Conservation (phyloP, 2,113 vertebrate species). For the Felis catus region F.catus_Fca126_mat1.0 CM031419.1:120724501-120725000, state of each 20-base stretch:
- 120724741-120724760: constrained; percentile 34
- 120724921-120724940: constrained; percentile 59
- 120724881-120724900: constrained; percentile 61
- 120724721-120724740: constrained; percentile 53
- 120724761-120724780: constrained; percentile 70
- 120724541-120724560: neutral
- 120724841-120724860: constrained; percentile 65
- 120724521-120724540: neutral
- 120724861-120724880: constrained; percentile 68
- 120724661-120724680: constrained; percentile 64
- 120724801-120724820: constrained; percentile 60
- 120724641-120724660: constrained; percentile 57
- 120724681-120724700: constrained; percentile 70
- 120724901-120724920: constrained; percentile 64
- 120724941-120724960: constrained; percentile 52
- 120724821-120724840: constrained; percentile 69
- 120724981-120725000: neutral
- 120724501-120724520: neutral
- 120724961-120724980: constrained; percentile 51
- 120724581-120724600: constrained; percentile 37
- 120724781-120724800: constrained; percentile 6
- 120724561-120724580: neutral
- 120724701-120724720: constrained; percentile 66
- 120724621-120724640: constrained; percentile 44
- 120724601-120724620: constrained; percentile 57